phyloP scores from a whole-genome alignment of 2,113 vertebrate genomes.

The Chaetorhynchus papuensis region DNA sequence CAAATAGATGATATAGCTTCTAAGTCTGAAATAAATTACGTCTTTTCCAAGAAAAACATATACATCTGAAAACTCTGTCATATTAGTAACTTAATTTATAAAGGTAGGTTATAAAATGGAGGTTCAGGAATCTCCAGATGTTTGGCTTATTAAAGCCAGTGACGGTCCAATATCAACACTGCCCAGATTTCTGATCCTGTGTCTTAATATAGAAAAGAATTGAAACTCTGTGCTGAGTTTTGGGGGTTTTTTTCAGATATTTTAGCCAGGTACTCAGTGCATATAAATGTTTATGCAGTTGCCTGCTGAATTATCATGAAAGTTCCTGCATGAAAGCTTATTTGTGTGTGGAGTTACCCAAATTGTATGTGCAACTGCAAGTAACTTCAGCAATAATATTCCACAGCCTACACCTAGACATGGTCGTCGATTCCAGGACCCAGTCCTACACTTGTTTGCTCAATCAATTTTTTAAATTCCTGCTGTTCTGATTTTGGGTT shows the following conservation, averaged over 20 bases:
- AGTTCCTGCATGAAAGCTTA: neutral
- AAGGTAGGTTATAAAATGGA: slow-evolving; percentile 41
- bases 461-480: neutral
- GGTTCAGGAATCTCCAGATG: slow-evolving; percentile 58
- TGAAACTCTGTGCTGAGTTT: neutral
- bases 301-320: neutral
- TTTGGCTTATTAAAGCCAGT: slow-evolving; percentile 50
- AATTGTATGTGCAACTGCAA: neutral
- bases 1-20: neutral
- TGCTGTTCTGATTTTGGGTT: neutral
- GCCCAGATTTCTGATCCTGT: neutral
- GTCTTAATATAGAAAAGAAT: slow-evolving; percentile 29
- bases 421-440: neutral
- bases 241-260: neutral
- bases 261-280: neutral
- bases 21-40: neutral
- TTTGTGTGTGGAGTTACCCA: neutral
- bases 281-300: neutral
- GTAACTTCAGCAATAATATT: neutral
- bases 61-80: slow-evolving; percentile 41
- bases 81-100: slow-evolving; percentile 46
- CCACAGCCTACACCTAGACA: neutral
- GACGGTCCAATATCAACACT: slow-evolving; percentile 23
- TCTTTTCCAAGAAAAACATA: slow-evolving; percentile 42
- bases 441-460: neutral